Evolutionary conservation across 2,113 vertebrate genomes (phyloP), one percentile per base, ranked within the genome.

Genomic region (Romanogobio albipinnatus): DNA sequence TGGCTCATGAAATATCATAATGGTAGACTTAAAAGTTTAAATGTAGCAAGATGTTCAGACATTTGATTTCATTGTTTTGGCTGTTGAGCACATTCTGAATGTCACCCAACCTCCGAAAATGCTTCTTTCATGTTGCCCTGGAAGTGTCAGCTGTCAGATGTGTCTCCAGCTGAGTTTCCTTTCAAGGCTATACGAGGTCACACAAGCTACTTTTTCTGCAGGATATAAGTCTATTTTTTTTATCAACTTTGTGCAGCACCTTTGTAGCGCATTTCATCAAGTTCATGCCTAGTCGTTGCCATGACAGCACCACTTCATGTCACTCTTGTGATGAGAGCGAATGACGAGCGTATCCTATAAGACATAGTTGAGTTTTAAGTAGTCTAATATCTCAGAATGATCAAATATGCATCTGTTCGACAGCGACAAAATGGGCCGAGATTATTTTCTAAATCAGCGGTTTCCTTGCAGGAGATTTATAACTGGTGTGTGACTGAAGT

Each of bases 231-330:
- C 17, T 5, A 61, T 64, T 66, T 62, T 33, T 29, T 22, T 78
- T 51, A 62, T 79, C 58, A 49, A 64, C 61, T 81, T 66, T 81
- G 22, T 17, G 15, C 9, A 61, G 53, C 78, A 33, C 53, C 11
- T 82, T 71, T 82, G 47, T 82, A n/a, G 33, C n/a, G 22, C 49
- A 66, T 51, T 64, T 81, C 59, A 66, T 81, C 24, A 82, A 39
- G 29, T 58, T 82, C 19, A 29, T 24, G 49, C 81, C 22, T 36
- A 26, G 71, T 53, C 85, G 87, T 91, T 90, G 86, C 89, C 82
- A 91, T 91, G 75, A 85, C 71, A 56, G 53, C 85, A 81, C 64
- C 81, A 82, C 76, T 90, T 88, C 91, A 68, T 88, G 86, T 85
- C 84, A 87, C 85, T 88, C 1, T 70, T 3, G 29, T 86, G 84